Evolutionary conservation across 2,113 vertebrate species (phyloP), one percentile per base, ranked within the genome.

Genomic region (Oreochromis aureus): DNA sequence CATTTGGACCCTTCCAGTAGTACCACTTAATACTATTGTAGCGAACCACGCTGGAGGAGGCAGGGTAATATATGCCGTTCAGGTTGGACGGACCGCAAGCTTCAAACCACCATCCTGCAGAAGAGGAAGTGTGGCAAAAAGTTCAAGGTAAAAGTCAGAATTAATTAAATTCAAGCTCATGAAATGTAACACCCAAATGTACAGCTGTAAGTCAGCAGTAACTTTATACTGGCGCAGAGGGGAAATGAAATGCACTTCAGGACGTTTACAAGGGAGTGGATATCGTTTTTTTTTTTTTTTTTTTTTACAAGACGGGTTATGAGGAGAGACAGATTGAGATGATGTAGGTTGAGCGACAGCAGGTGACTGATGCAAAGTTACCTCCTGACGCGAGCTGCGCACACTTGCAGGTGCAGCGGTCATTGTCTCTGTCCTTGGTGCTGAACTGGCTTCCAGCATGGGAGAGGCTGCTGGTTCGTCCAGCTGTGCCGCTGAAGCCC

Each of bases 1-100:
- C 89, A 86, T 95, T 96, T 1, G 97, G 96, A 8, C 97, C 97
- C 83, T 97, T 97, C 97, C 97, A 98, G 48, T 98, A 97, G 90
- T 98, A 97, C 97, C 97, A 98, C 89, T 98, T 98, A 34, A 98
- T 96, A 34, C 97, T 96, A 11, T 97, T 98, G 94, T 96, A 97
- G 83, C 95, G 96, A 32, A 96, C 92, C 46, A 94, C 94, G 6
- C 84, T 96, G 83, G 95, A 95, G 11, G 93, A 93, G 61, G 94
- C 94, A 2, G 95, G 89, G 91, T 97, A 97, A 92, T 97, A 97
- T 51, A 97, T 94, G 30, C 97, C 97, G 53, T 97, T 97, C 82
- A 97, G 90, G 91, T 97, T 98, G 54, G 97, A 98, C 0, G 97
- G 97, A 2, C 97, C 97, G 7, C 97, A 98, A 3, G 97, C 97